Base-by-base conservation (phyloP, 2,113 vertebrate genomes). In the Procavia capensis region DNA sequence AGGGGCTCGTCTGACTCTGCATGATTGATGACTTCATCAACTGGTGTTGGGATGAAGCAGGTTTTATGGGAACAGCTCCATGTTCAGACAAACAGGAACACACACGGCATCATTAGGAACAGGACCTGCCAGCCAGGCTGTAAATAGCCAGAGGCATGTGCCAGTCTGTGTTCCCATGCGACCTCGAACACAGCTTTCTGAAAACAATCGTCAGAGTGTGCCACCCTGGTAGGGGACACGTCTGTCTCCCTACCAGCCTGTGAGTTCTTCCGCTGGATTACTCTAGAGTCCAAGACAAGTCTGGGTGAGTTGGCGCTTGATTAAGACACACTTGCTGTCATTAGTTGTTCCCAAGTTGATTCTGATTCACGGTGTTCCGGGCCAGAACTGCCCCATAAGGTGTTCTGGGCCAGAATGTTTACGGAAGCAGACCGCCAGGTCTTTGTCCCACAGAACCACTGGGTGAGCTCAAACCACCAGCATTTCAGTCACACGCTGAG, bases 91-190 rank as follows among this genome's bases (percentile, higher is more conserved):
- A 85, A 83, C 0, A 39, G 81, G 89, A 61, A 63, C 43, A 57
- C 34, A 72, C 94, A 34, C 75, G 19, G 70, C 29, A 64, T 75
- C 68, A 14, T 36, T 93, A 27, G 85, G 95, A 91, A 85, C 50
- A 89, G 66, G 76, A 66, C 83, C 93, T 43, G 84, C 87, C 92
- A 90, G 93, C 22, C 87, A 86, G 86, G 4, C 90, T 34, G 90
- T 29, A 75, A 79, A 83, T 79, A 83, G 34, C 59, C 36, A 29
- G 79, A 88, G 89, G 39, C 89, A 85, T 80, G 82, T 47, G 89
- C 24, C 10, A 47, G n/a, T 63, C 41, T 4, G 39, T 6, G 31
- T 19, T 34, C 91, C 72, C 22, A 0, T 25, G 68, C 2, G 1
- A 36, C 39, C 93, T 41, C 80, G 68, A 10, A 6, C 20, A 4